Conservation (phyloP, 2,113 vertebrate species). For the Megaceryle maxima region DNA sequence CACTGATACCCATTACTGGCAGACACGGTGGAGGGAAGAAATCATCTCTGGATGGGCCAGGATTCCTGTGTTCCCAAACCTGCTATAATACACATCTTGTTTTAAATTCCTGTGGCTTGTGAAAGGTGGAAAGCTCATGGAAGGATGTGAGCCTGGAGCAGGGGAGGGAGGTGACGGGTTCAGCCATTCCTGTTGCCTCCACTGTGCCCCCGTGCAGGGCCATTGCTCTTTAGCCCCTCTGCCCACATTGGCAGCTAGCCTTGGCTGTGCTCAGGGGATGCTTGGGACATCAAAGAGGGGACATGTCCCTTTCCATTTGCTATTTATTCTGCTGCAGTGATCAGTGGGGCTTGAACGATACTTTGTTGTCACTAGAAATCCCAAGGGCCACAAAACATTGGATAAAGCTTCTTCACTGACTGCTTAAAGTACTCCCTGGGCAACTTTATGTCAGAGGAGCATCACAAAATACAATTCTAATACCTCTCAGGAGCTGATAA, state of each 20-base stretch:
- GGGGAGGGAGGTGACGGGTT: background rate
- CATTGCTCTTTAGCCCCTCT: background rate
- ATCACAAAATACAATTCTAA: background rate
- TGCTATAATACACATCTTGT: background rate
- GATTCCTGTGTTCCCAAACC: background rate
- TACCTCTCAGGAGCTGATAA: background rate
- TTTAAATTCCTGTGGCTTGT: background rate
- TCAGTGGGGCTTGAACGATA: background rate
- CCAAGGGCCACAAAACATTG: background rate
- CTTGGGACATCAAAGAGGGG: background rate
- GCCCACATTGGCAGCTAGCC: fast-evolving
- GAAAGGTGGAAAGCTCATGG: background rate
- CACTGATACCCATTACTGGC: background rate
- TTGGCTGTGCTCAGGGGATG: background rate
- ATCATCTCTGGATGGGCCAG: background rate
- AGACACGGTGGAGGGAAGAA: background rate
- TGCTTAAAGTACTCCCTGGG: background rate
- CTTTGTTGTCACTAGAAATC: background rate
- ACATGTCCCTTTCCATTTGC: background rate
- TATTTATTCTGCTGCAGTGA: background rate
- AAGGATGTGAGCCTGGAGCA: background rate
- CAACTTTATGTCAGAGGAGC: background rate
- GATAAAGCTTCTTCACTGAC: background rate
- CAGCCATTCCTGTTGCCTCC: background rate
- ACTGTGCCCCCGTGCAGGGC: too few relatives aligned